Evolutionary conservation across 1,140 invertebrate species (phyloP).

Genomic region (Parapsyche elsis): DNA sequence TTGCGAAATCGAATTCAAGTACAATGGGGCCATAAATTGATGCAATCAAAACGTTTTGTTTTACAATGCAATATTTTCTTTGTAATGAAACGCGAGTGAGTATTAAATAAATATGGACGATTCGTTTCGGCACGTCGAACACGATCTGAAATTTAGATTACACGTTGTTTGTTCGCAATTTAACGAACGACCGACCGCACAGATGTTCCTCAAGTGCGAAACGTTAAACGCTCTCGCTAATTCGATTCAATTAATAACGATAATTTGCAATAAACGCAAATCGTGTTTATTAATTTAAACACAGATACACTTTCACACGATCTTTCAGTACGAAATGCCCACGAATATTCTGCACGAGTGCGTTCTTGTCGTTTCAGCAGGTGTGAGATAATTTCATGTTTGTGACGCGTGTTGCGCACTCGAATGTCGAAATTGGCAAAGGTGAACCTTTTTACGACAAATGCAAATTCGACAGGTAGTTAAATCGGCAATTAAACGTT

Average conservation of each 20-base stretch:
- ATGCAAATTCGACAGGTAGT: not conserved
- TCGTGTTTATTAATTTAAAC: not conserved
- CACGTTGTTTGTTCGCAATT: not conserved
- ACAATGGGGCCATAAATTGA: too few species aligned
- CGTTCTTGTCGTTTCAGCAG: slow-evolving; percentile 1
- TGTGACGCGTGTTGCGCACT: not conserved
- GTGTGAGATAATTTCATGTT: not conserved
- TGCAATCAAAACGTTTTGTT: too few species aligned
- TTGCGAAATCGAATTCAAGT: too few species aligned
- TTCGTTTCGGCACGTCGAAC: not conserved
- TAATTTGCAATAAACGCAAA: too few species aligned
- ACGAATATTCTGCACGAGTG: not conserved
- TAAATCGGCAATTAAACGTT: slow-evolving; percentile 2
- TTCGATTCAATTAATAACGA: too few species aligned
- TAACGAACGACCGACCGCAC: not conserved
- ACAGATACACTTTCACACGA: too few species aligned
- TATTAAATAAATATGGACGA: not conserved
- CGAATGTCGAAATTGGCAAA: not conserved
- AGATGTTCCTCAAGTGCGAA: not conserved
- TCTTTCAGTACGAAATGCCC: too few species aligned
- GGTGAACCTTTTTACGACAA: not conserved
- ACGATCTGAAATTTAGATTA: slow-evolving; percentile 4
- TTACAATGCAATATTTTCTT: too few species aligned
- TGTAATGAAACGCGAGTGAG: too few species aligned
- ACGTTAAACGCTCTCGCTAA: too few species aligned